Conservation (phyloP, 1,140 invertebrate genomes). For the Halesus radiatus region DNA sequence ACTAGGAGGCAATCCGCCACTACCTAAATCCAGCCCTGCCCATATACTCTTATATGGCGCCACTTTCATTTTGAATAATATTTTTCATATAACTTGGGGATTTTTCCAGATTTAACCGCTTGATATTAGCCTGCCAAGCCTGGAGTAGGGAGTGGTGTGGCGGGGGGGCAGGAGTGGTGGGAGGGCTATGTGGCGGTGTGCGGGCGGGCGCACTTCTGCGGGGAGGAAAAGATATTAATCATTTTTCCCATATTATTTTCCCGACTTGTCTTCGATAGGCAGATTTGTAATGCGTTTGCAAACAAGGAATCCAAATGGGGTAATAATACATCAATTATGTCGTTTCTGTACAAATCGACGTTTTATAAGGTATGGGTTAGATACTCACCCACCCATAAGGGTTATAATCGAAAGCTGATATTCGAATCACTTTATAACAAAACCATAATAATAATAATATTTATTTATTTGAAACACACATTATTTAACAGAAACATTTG, state of each 20-base stretch:
- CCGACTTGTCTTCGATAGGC: constrained; percentile 32
- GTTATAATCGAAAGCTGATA: too few relatives aligned
- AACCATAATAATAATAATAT: too few relatives aligned
- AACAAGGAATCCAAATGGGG: constrained; percentile 11
- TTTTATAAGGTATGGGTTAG: too few relatives aligned
- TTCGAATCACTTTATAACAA: too few relatives aligned
- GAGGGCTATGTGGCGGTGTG: not conserved
- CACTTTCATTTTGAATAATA: constrained; percentile 57
- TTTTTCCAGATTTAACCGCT: constrained; percentile 55
- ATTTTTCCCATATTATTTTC: constrained; percentile 36
- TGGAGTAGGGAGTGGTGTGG: not conserved
- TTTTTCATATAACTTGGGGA: constrained; percentile 56
- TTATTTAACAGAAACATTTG: too few relatives aligned
- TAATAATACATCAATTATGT: constrained; percentile 32
- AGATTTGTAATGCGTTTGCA: constrained; percentile 38
- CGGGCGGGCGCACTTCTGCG: constrained; percentile 32
- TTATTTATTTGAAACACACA: too few relatives aligned
- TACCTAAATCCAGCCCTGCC: not conserved
- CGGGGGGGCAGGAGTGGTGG: too few relatives aligned
- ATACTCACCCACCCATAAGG: too few relatives aligned
- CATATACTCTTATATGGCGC: constrained; percentile 53
- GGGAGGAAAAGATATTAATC: constrained; percentile 39
- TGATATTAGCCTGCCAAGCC: constrained; percentile 46
- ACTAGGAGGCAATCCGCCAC: too few relatives aligned
- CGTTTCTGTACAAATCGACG: not conserved